Evolutionary conservation across 2,113 vertebrate genomes (phyloP), one percentile per base, ranked within the genome.

Genomic region (Apistogramma diplotaenia): DNA sequence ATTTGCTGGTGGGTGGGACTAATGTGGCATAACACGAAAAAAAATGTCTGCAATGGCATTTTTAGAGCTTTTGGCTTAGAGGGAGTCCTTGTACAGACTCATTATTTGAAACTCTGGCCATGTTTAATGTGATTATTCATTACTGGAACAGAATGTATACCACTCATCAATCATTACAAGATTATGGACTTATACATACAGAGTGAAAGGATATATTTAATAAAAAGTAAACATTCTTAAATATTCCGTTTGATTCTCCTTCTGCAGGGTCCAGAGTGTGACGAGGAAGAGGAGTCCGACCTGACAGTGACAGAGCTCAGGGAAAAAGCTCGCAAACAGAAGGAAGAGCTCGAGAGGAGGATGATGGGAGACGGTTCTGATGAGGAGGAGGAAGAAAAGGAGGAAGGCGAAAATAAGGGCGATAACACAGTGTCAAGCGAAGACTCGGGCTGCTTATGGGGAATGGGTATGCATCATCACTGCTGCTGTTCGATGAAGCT

Each of bases 361-460:
- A 99, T 99, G 98, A 81, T 97, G 89, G 98, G 97, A 82, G 97
- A 97, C 4, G 96, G 97, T 55, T 97, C 96, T 0, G 97, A 99
- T 71, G 96, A 97, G 31, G 97, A 97, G 0, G 75, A 87, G 1
- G 90, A 94, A 11, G 29, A 91, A 7, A 74, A 93, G 0, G 93
- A 96, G 27, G 88, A 90, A 31, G 71, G 46, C 3, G 81, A 60
- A 71, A 81, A 55, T 43, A 56, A 83, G 54, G 6, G 75, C 49
- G 79, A 82, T 2, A 8, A 78, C 88, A 74, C 93, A 75, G n/a
- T 76, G 43, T 93, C 94, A 16, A 95, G 88, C 1, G 95, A 91
- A 3, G 97, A 98, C 4, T 85, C 95, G 6, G 97, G 96, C 55
- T 99, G 98, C 81, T 97, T 93, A 0, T 99, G 98, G 98, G 98